These are phyloP conservation scores for Monopis laevigella DNA, from an alignment of 2,888 invertebrate genomes.

Conservation along the genomic window DNA sequence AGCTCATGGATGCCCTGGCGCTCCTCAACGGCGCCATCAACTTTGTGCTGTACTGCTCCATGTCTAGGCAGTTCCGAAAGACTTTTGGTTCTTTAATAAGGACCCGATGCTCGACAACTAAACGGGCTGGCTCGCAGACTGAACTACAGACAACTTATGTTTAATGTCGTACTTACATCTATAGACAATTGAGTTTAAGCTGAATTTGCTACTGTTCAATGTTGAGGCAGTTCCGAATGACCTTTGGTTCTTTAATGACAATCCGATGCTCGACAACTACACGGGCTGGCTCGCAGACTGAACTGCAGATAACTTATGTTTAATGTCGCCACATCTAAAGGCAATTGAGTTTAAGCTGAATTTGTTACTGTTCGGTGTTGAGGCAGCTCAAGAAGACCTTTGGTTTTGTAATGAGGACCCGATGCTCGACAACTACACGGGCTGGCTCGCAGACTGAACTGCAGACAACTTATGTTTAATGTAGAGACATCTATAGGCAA, in stretches of 20 bases:
- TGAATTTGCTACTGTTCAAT: constrained; percentile 94
- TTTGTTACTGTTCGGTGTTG: too few relatives aligned
- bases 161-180: too few relatives aligned
- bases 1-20: constrained; percentile 89
- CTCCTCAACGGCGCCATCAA: constrained; percentile 93
- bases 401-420: constrained; percentile 74
- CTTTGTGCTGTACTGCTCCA: constrained; percentile 92
- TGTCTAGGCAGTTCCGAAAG: constrained; percentile 92
- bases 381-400: too few relatives aligned
- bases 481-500: too few relatives aligned
- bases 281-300: constrained; percentile 64
- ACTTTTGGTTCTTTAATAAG: constrained; percentile 79
- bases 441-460: too few relatives aligned
- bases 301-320: constrained; percentile 73
- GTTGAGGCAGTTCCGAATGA: constrained; percentile 91
- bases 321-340: too few relatives aligned
- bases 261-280: constrained; percentile 62
- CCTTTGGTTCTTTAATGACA: constrained; percentile 77
- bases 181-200: too few relatives aligned
- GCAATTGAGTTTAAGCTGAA: too few relatives aligned
- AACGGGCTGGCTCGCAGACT: constrained; percentile 62
- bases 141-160: constrained; percentile 74
- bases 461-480: too few relatives aligned
- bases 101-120: constrained; percentile 60
- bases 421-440: constrained; percentile 56